A percentile compares a stretch with the other conserved stretches of the same genome.
Evolutionary conservation across 2,888 invertebrate genomes (phyloP).

Genomic region (Oxycera nigricornis): DNA sequence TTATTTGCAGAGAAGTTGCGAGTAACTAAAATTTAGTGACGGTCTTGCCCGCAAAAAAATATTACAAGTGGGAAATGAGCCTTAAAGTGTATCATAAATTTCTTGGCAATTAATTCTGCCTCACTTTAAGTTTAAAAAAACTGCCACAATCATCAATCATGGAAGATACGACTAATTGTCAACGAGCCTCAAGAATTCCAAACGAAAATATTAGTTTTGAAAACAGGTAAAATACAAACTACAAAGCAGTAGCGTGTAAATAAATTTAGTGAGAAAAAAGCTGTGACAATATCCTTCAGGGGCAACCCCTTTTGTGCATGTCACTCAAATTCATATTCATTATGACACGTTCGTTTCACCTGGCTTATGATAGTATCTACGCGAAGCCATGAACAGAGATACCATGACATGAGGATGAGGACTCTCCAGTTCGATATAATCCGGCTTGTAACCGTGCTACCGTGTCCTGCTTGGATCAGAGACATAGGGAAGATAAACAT

Average conservation of each 20-base stretch:
- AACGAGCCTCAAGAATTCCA: conserved; percentile 6
- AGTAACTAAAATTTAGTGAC: too few species aligned
- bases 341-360: conserved; percentile 43
- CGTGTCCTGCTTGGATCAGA: conserved; percentile 1
- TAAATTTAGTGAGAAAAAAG: conserved; percentile 8
- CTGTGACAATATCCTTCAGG: conserved; percentile 13
- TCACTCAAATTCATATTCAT: conserved; percentile 46
- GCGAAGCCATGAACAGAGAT: conserved; percentile 10
- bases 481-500: conserved; percentile 11
- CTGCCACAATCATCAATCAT: conserved; percentile 40
- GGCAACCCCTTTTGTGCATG: conserved; percentile 43
- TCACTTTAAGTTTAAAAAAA: neutral
- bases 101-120: neutral
- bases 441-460: conserved; percentile 26
- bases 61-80: too few species aligned
- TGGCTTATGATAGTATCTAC: neutral
- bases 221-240: conserved; percentile 44
- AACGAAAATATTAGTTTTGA: conserved; percentile 38
- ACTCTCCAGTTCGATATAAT: conserved; percentile 26
- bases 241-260: conserved; percentile 19
- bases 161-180: conserved; percentile 45
- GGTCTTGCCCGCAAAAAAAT: too few species aligned
- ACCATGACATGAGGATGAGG: conserved; percentile 1
- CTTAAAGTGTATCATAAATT: too few species aligned
- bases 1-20: too few species aligned